Conservation (phyloP, 2,888 invertebrate species). For the Epinotia ramella region DNA sequence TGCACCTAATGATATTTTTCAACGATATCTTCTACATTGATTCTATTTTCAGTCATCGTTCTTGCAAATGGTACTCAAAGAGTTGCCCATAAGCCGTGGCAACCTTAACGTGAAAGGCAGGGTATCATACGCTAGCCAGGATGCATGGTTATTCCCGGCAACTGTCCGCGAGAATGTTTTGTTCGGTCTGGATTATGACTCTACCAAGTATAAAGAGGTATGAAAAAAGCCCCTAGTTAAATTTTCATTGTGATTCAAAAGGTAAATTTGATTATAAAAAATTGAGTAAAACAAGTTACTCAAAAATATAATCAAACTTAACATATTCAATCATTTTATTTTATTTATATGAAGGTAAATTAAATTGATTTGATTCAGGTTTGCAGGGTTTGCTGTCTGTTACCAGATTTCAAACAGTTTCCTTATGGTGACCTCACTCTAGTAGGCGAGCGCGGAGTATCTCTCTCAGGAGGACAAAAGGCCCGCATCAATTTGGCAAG, state of each 20-base stretch:
- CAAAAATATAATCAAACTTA: too few species aligned
- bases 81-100: slow-evolving; percentile 87
- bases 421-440: slow-evolving; percentile 91
- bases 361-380: slow-evolving; percentile 67
- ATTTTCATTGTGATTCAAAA: neutral
- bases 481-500: slow-evolving; percentile 93
- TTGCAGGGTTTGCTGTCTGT: slow-evolving; percentile 87
- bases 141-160: slow-evolving; percentile 92
- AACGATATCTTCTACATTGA: neutral
- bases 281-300: neutral
- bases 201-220: slow-evolving; percentile 87
- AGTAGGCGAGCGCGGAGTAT: slow-evolving; percentile 93
- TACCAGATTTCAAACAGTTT: slow-evolving; percentile 89
- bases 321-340: neutral
- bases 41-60: slow-evolving; percentile 82
- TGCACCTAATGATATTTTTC: too few species aligned
- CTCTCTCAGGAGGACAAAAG: slow-evolving; percentile 93
- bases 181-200: slow-evolving; percentile 89
- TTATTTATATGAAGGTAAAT: neutral
- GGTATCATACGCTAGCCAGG: slow-evolving; percentile 92
- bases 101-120: slow-evolving; percentile 86
- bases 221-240: slow-evolving; percentile 17
- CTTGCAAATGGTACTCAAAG: slow-evolving; percentile 88
- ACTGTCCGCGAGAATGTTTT: slow-evolving; percentile 93
- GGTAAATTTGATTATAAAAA: too few species aligned